Percentiles rank a stretch among this genome's conserved stretches.
Evolutionary conservation across 2,888 invertebrate genomes (phyloP).

Genomic region (Lamproptera curius): DNA sequence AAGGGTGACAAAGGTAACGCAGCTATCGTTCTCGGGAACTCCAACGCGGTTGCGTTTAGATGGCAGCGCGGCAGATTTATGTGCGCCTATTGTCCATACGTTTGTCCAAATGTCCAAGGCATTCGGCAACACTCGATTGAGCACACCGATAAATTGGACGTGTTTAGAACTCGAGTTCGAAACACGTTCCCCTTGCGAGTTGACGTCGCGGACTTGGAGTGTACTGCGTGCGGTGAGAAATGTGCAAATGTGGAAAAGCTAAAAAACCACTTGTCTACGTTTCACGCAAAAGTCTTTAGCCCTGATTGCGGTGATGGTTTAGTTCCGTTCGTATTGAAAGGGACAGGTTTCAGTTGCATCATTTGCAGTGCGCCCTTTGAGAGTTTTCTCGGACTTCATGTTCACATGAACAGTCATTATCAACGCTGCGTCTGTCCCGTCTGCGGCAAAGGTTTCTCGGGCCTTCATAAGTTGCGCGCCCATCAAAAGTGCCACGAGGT

Average conservation of each 20-base stretch:
- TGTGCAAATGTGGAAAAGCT: constrained; percentile 34
- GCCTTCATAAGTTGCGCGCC: constrained; percentile 53
- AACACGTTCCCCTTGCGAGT: constrained; percentile 51
- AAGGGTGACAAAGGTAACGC: constrained; percentile 50
- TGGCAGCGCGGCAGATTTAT: constrained; percentile 52
- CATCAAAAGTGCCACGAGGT: constrained; percentile 56
- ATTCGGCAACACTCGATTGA: constrained; percentile 40
- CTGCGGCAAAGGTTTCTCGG: constrained; percentile 68
- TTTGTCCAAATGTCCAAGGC: constrained; percentile 36
- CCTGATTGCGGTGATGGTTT: constrained; percentile 44
- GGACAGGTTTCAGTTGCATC: constrained; percentile 45
- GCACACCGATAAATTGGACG: constrained; percentile 42
- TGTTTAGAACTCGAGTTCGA: constrained; percentile 40
- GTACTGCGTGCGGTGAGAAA: constrained; percentile 38
- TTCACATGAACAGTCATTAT: constrained; percentile 66
- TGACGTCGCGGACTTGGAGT: constrained; percentile 48
- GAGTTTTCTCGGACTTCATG: constrained; percentile 43
- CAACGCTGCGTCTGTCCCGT: constrained; percentile 59
- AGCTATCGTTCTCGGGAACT: constrained; percentile 47
- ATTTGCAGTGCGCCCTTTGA: constrained; percentile 40
- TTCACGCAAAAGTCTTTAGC: constrained; percentile 37
- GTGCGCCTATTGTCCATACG: constrained; percentile 51
- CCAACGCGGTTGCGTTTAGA: constrained; percentile 55
- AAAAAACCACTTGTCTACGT: constrained; percentile 41
- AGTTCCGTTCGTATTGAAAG: constrained; percentile 48